phyloP scores from a whole-genome alignment of 2,797 vertebrate species.

The Sandelia bainsii region DNA sequence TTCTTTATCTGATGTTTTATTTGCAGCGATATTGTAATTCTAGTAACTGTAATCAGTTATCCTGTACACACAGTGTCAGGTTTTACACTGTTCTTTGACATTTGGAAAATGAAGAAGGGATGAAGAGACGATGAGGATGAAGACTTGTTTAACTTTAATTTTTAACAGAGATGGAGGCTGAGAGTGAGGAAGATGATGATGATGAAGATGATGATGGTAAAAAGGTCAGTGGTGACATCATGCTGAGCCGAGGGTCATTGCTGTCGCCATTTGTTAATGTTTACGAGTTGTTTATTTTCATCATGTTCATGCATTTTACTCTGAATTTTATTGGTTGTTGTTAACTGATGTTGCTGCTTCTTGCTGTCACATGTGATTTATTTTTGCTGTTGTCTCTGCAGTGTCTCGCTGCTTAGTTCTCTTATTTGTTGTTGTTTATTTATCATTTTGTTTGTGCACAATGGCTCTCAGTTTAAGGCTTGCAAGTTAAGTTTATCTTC shows the following conservation, averaged over 20 bases:
- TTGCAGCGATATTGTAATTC: conserved; percentile 6
- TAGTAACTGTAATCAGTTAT: neutral
- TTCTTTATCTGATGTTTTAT: neutral
- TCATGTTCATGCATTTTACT: conserved; percentile 30
- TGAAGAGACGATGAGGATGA: conserved; percentile 36
- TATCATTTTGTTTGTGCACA: conserved; percentile 8
- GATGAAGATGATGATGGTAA: conserved; percentile 95
- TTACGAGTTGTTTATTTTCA: conserved; percentile 28
- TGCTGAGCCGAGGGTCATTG: conserved; percentile 35
- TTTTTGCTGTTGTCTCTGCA: conserved; percentile 6
- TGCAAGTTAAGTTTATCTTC: neutral
- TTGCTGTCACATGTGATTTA: conserved; percentile 8
- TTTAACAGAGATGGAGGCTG: conserved; percentile 93
- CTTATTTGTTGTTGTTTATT: conserved; percentile 17
- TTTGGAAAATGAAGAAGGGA: neutral
- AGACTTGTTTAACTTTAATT: conserved; percentile 65
- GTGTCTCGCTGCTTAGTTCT: conserved; percentile 4
- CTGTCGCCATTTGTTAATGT: conserved; percentile 48
- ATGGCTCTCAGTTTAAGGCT: neutral
- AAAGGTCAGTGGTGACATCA: conserved; percentile 85
- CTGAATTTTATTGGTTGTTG: conserved; percentile 1
- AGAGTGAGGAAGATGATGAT: conserved; percentile 97
- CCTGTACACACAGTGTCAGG: neutral
- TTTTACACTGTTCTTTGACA: conserved; percentile 3
- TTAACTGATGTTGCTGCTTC: conserved; percentile 13